These are phyloP conservation scores for Caenorhabditis sp. DNA, from an alignment of 2,888 invertebrate genomes.

Conservation along the genomic window DNA sequence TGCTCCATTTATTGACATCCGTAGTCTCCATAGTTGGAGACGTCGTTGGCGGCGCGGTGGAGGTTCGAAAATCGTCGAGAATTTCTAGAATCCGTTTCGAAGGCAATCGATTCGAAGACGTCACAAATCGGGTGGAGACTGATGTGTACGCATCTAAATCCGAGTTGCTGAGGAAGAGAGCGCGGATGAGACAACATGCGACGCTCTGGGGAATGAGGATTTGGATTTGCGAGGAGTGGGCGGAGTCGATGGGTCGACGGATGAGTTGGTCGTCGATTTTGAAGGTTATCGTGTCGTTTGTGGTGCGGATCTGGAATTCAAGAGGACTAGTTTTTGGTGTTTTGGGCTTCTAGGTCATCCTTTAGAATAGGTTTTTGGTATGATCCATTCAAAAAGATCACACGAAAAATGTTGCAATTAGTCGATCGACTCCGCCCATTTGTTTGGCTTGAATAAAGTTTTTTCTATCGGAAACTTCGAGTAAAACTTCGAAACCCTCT, in stretches of 20 bases:
- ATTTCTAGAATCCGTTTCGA: conserved; percentile 20
- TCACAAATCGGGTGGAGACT: conserved; percentile 23
- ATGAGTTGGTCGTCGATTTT: conserved; percentile 59
- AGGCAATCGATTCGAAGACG: background rate
- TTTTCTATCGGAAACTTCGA: too few relatives aligned
- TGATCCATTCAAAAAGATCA: too few relatives aligned
- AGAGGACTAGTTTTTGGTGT: background rate
- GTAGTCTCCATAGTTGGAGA: background rate
- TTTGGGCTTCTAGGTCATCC: background rate
- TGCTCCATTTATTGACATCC: conserved; percentile 44
- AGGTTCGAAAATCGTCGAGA: background rate
- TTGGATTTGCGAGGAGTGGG: background rate
- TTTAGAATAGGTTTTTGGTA: too few relatives aligned
- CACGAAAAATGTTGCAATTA: too few relatives aligned
- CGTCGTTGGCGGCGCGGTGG: background rate
- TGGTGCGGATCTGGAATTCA: conserved; percentile 31
- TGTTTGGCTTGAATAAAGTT: too few relatives aligned
- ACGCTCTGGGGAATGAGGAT: conserved; percentile 55
- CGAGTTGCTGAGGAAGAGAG: conserved; percentile 40
- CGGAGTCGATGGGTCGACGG: conserved; percentile 41
- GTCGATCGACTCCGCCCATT: too few relatives aligned
- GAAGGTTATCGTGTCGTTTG: conserved; percentile 49
- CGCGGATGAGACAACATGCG: conserved; percentile 62
- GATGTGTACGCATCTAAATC: conserved; percentile 45
- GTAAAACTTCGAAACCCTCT: too few relatives aligned